A percentile compares a stretch with the other conserved stretches of the same genome.
These are phyloP conservation scores for Callospermophilus lateralis DNA, from an alignment of 2,113 vertebrate species.

Conservation along the genomic window DNA sequence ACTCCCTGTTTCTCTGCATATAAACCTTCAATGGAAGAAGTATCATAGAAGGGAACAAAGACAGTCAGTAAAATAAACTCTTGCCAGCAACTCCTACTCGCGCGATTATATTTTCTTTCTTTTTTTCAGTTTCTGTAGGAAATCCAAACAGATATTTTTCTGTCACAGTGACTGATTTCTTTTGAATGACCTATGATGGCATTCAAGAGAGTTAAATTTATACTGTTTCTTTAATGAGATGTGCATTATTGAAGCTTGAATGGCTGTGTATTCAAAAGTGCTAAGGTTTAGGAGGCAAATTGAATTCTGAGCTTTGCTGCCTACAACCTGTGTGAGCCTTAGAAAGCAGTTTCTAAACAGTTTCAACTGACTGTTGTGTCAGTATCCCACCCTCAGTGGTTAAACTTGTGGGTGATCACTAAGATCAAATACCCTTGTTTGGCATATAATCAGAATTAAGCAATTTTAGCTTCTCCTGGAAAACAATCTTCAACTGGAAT, in stretches of 20 bases:
- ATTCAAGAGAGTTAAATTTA: background rate
- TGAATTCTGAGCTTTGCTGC: constrained; percentile 14
- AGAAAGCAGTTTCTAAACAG: background rate
- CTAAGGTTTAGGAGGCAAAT: background rate
- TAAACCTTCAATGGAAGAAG: constrained; percentile 6
- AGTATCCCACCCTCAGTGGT: background rate
- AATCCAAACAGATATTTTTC: background rate
- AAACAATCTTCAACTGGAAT: background rate
- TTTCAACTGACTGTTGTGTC: background rate
- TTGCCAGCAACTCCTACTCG: background rate
- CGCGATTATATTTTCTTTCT: background rate
- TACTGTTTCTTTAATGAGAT: background rate
- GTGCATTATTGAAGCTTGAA: background rate
- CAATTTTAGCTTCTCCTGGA: background rate
- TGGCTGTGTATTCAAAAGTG: background rate
- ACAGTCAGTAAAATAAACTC: background rate
- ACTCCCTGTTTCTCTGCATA: background rate
- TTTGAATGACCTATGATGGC: constrained; percentile 36
- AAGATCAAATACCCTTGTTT: background rate
- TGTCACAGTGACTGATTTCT: background rate
- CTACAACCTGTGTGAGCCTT: background rate
- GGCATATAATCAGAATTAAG: background rate
- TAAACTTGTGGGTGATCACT: background rate
- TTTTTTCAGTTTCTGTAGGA: constrained; percentile 26
- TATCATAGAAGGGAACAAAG: background rate